Evolutionary conservation across 2,888 invertebrate species (phyloP).

Genomic region (Thysanoteuthis rhombus): DNA sequence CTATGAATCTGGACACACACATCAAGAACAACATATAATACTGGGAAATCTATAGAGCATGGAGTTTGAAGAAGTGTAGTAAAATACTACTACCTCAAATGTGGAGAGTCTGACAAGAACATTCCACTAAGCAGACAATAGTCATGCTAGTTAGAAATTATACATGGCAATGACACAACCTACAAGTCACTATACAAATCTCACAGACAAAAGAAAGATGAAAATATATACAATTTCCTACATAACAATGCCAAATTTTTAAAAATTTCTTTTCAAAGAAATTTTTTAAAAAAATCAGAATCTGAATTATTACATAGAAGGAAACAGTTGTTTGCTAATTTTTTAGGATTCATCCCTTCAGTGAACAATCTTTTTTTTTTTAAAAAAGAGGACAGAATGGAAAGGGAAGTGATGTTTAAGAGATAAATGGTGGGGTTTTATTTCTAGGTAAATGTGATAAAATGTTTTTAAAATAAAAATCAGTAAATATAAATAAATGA

Average conservation of each 20-base stretch:
- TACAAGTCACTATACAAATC: slow-evolving; percentile 26
- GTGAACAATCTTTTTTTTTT: neutral
- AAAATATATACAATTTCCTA: neutral
- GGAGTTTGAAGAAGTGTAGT: neutral
- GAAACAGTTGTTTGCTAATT: neutral
- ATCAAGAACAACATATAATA: neutral
- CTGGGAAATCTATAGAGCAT: neutral
- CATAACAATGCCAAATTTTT: neutral
- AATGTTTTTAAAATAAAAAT: neutral
- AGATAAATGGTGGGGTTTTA: neutral
- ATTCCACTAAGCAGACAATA: neutral
- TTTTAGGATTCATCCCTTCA: slow-evolving; percentile 12
- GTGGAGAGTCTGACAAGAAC: slow-evolving; percentile 12
- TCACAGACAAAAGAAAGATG: slow-evolving; percentile 28
- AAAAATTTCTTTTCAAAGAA: neutral
- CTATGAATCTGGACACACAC: neutral
- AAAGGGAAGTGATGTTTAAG: neutral
- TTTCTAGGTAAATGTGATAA: neutral
- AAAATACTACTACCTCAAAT: neutral
- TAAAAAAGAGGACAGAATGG: neutral
- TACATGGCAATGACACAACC: slow-evolving; percentile 22
- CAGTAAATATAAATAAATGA: neutral
- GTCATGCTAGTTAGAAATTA: neutral
- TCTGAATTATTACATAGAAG: neutral
- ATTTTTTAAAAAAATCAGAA: neutral